Evolutionary conservation across 2,888 invertebrate genomes (phyloP), one percentile per base, ranked within the genome.

Genomic region (Drosophila stalkeri): DNA sequence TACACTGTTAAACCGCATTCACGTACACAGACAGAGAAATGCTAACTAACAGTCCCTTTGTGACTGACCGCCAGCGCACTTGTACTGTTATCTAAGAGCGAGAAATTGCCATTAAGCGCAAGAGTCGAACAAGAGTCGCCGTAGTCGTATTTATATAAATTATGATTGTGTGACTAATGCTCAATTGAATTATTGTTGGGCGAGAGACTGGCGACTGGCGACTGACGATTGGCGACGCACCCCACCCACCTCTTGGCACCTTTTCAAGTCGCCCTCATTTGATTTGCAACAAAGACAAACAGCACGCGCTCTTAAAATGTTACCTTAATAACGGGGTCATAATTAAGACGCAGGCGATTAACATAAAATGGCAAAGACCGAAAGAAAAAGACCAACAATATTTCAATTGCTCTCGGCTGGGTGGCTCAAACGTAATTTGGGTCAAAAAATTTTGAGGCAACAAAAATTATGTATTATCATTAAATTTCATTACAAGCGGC

Each of bases 381-480:
- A 35, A 11, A 47, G 16, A 18, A 12, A 18, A n/a, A n/a, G 3
- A n/a, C 8, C 33, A 7, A 51, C 41, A 33, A 51, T 7, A 61
- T 47, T 46, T 78, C 76, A 75, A 77, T 71, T 71, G 72, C 63
- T 51, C 75, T 65, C 44, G 52, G 37, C 44, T 66, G 65, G 65
- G 49, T 78, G 65, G 65, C 80, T 68, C 86, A 84, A 82, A 76
- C 73, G 82, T 72, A 90, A 90, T 85, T 89, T 89, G 87, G 85
- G 90, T 90, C 90, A 90, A 82, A 86, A 86, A 83, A 51, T 35
- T 51, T 73, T 74, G 77, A 63, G 63, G 51, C 47, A 59, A 62
- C 41, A 44, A 65, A 84, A 90, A 85, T 89, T 90, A 90, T 90
- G 84, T 90, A 83, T 90, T 90, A 86, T 85, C 90, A 89, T 90